Conservation (phyloP, 1,140 invertebrate species). For the Aricia agestis region DNA sequence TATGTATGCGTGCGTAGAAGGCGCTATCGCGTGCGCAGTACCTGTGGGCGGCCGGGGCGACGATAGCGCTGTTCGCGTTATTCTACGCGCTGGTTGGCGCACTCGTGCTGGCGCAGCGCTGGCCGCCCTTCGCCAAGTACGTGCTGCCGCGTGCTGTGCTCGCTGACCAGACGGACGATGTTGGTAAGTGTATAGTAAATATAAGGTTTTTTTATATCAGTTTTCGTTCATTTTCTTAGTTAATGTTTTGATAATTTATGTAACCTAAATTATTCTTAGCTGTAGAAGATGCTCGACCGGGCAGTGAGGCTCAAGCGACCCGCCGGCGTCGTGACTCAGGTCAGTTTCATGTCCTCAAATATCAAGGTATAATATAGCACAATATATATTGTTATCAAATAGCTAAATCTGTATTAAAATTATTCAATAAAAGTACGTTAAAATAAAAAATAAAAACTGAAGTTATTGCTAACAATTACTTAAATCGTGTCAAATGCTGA, state of each 20-base stretch:
- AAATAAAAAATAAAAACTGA: no score
- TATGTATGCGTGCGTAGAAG: constrained; percentile 29
- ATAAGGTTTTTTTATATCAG: no score
- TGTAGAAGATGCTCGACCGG: not conserved
- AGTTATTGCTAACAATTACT: no score
- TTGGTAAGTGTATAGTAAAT: not conserved
- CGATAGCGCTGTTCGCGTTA: constrained; percentile 44
- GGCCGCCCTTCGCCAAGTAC: constrained; percentile 36
- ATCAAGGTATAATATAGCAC: no score
- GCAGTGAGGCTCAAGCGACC: not conserved
- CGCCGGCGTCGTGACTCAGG: constrained; percentile 17
- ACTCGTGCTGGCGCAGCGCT: constrained; percentile 54
- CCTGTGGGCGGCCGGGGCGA: constrained; percentile 38
- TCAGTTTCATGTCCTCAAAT: constrained; percentile 14
- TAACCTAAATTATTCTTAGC: no score
- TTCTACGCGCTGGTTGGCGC: constrained; percentile 51
- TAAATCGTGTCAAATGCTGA: no score
- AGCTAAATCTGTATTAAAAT: no score
- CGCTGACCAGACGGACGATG: constrained; percentile 25
- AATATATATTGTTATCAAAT: no score
- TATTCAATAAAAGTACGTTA: no score
- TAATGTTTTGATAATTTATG: no score
- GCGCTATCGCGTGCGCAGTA: constrained; percentile 51
- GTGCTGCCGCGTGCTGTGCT: constrained; percentile 49
- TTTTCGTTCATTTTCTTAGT: no score